Conservation (phyloP, 2,113 vertebrate genomes). For the Peromyscus californicus region DNA sequence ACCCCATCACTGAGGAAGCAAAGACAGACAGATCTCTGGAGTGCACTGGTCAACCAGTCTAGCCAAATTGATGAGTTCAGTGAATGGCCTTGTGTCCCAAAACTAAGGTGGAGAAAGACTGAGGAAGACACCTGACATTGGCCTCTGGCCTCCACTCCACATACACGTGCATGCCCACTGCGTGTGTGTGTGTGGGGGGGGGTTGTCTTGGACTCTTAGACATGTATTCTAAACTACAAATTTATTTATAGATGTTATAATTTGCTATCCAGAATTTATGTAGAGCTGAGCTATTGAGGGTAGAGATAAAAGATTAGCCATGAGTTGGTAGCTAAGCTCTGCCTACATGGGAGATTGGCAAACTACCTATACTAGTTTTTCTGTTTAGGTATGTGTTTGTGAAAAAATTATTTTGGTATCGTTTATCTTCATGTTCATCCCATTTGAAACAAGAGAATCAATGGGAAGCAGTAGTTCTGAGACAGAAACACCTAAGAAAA, state of each 20-base stretch:
- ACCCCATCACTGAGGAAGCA: neutral
- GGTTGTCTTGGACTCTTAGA: neutral
- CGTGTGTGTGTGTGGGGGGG: no score
- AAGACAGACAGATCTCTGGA: neutral
- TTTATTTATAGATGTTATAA: conserved; percentile 15
- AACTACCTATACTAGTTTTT: neutral
- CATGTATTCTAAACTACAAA: conserved; percentile 3
- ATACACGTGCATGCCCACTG: neutral
- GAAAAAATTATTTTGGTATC: neutral
- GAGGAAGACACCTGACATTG: neutral
- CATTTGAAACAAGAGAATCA: conserved; percentile 36
- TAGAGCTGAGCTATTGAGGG: neutral
- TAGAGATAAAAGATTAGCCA: conserved; percentile 43
- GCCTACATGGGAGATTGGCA: neutral
- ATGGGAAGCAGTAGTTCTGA: neutral
- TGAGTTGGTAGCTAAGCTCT: neutral
- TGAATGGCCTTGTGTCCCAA: neutral
- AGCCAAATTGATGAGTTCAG: neutral
- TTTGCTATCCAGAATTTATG: neutral
- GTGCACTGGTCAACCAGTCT: neutral
- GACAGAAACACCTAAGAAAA: neutral
- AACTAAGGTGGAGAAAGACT: neutral
- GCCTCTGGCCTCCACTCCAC: neutral
- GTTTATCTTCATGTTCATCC: neutral
- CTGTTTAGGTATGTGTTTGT: neutral